A percentile compares a stretch with the other conserved stretches of the same genome.
phyloP scores from a whole-genome alignment of 2,797 vertebrate species.

The Hafferia zeledoni region DNA sequence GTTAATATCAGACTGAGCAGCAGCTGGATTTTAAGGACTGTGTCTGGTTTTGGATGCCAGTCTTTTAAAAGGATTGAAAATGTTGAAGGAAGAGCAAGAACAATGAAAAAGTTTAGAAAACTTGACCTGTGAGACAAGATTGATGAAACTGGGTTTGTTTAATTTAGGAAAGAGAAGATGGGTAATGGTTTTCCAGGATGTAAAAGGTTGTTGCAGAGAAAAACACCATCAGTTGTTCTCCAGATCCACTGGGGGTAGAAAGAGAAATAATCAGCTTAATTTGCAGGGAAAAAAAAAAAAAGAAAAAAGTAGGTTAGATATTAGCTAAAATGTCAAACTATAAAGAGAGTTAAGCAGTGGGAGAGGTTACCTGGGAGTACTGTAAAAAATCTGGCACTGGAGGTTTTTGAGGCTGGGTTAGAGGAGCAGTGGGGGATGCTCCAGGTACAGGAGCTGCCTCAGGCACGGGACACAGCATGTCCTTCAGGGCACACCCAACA shows the following conservation, averaged over 20 bases:
- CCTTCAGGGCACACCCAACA: background rate
- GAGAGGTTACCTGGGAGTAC: conserved; percentile 44
- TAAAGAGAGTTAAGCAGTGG: conserved; percentile 57
- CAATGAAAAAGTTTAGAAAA: background rate
- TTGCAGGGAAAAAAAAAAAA: conserved; percentile 48
- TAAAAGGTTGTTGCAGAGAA: conserved; percentile 60
- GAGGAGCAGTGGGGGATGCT: background rate
- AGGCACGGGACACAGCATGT: accelerated
- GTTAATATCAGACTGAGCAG: background rate
- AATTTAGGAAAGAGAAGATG: conserved; percentile 24
- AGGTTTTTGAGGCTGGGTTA: conserved; percentile 32
- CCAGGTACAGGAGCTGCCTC: background rate
- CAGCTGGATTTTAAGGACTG: background rate
- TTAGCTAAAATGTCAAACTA: conserved; percentile 65
- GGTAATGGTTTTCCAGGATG: conserved; percentile 58
- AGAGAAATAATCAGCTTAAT: conserved; percentile 62
- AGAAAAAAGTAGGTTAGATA: conserved; percentile 62
- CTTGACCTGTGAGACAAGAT: conserved; percentile 17
- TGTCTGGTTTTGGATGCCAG: background rate
- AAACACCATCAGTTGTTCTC: conserved; percentile 61
- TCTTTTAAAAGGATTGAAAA: background rate
- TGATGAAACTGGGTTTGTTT: conserved; percentile 51
- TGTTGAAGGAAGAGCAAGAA: background rate
- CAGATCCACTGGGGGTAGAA: conserved; percentile 62
- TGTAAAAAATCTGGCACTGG: conserved; percentile 32